These are phyloP conservation scores for Scaeva pyrastri DNA, from an alignment of 2,888 invertebrate species.

Conservation along the genomic window DNA sequence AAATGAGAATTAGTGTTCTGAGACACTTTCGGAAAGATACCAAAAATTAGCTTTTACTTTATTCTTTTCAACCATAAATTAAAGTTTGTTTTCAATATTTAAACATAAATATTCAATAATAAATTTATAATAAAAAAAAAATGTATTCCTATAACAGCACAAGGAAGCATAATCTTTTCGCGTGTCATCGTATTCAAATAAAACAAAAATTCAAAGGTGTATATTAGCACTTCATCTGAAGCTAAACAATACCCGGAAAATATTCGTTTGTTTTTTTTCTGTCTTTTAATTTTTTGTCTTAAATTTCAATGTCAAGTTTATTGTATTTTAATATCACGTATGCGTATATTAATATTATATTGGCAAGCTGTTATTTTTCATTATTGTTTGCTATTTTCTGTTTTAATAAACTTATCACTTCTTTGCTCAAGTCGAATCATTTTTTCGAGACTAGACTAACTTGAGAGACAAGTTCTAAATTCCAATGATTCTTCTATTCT, in stretches of 20 bases:
- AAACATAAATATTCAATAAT: too few relatives aligned
- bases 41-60: too few relatives aligned
- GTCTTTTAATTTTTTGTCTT: too few relatives aligned
- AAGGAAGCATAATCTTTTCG: background rate
- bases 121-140: too few relatives aligned
- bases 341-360: constrained; percentile 1
- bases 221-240: constrained; percentile 7
- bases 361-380: constrained; percentile 15
- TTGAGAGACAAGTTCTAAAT: constrained; percentile 26
- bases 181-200: background rate
- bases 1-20: too few relatives aligned
- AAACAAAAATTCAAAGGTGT: background rate
- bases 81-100: too few relatives aligned
- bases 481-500: background rate
- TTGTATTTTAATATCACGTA: constrained; percentile 6
- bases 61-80: too few relatives aligned
- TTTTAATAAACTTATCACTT: constrained; percentile 14
- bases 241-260: constrained; percentile 37
- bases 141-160: background rate
- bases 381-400: constrained; percentile 1
- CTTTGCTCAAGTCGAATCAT: background rate
- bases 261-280: background rate
- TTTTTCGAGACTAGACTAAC: constrained; percentile 9
- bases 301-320: constrained; percentile 43
- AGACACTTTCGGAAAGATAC: too few relatives aligned